Base-by-base conservation (phyloP, 2,113 vertebrate species). In the Mormoops blainvillei region DNA sequence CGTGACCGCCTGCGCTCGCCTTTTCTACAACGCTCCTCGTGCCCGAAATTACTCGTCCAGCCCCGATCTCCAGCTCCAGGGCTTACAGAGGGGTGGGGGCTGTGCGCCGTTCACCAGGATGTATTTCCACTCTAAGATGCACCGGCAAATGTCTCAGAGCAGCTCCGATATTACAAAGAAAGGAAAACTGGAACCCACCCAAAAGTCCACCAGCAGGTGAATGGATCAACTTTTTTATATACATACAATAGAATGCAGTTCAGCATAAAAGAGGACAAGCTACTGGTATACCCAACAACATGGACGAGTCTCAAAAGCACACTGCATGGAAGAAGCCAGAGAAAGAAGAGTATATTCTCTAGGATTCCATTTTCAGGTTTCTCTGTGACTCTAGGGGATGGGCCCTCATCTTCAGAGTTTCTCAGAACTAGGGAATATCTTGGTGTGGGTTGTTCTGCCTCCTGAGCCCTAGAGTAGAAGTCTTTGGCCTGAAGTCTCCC, bases 241-340 rank as follows among this genome's bases (percentile, higher is more conserved):
- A 45, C 28, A 11, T 5, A 7, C 0, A 3, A 24, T 4, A 24
- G 41, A 45, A 28, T 4, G n/a, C 3, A 28, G 48, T 28, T 48
- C 38, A 56, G 5, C n/a, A 45, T 7, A 43, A 70, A 56, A 74
- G 54, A 15, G 41, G 41, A 38, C 15, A 33, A 7, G 14, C 31
- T 36, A 2, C 7, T 33, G 31, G 38, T 13, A 13, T 2, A 6
- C 8, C 33, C n/a, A 31, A 4, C 45, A 52, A 9, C 0, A 2
- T 16, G 38, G 54, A 12, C 24, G 31, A 36, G n/a, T 68, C 77
- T 76, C 38, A 70, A 50, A 90, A 38, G 19, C n/a, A 19, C 13
- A 24, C n/a, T 61, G 41, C 38, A 33, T n/a, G 33, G n/a, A 61
- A 45, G 87, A 73, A 26, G 50, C 48, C 16, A 68, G 90, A 70